These are phyloP conservation scores for Dasypolia templi DNA, from an alignment of 2,888 invertebrate species.

Conservation along the genomic window DNA sequence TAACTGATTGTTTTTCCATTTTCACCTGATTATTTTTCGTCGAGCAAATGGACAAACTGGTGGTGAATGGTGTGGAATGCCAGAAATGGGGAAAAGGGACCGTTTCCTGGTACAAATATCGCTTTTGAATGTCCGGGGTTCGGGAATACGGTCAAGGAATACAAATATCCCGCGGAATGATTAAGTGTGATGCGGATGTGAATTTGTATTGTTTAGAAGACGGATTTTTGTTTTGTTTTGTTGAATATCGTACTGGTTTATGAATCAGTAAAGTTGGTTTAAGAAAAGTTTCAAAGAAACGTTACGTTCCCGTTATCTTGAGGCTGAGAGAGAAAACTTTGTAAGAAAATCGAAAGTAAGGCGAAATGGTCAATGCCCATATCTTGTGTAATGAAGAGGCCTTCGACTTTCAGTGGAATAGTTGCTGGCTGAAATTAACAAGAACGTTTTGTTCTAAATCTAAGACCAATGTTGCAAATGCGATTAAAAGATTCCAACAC, in stretches of 20 bases:
- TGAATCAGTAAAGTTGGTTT: neutral
- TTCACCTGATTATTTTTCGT: slow-evolving; percentile 24
- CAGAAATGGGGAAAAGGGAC: slow-evolving; percentile 15
- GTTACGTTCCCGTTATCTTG: too few relatives aligned
- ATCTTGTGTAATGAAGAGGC: neutral
- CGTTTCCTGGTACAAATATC: slow-evolving; percentile 41
- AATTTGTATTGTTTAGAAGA: slow-evolving; percentile 6
- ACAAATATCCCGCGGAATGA: slow-evolving; percentile 32
- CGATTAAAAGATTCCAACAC: neutral
- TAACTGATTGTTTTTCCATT: slow-evolving; percentile 42
- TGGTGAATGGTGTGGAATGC: slow-evolving; percentile 28
- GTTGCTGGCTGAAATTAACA: too few relatives aligned
- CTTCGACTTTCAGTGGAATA: neutral
- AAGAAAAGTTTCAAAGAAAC: neutral
- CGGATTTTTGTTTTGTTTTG: slow-evolving; percentile 2
- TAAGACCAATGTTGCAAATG: neutral
- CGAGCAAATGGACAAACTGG: slow-evolving; percentile 13
- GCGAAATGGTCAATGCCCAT: neutral
- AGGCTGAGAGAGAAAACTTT: neutral
- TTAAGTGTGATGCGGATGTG: slow-evolving; percentile 24
- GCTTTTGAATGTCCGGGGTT: slow-evolving; percentile 35
- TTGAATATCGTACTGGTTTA: neutral
- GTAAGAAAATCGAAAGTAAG: too few relatives aligned
- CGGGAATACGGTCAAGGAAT: slow-evolving; percentile 34
- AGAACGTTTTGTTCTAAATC: neutral